Evolutionary conservation across 1,140 invertebrate species (phyloP).

Genomic region (Bombus cullumanus): DNA sequence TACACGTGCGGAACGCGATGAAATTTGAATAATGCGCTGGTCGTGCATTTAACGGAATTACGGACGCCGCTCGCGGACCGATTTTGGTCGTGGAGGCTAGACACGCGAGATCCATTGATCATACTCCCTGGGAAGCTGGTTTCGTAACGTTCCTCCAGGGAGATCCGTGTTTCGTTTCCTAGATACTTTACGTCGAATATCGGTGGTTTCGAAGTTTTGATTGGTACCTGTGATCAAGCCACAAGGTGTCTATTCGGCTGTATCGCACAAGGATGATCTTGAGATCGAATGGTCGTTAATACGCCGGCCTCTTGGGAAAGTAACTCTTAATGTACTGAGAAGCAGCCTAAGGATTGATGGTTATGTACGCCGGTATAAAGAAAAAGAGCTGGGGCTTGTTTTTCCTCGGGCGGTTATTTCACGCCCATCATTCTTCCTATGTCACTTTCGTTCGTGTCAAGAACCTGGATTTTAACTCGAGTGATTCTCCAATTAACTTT

Average conservation of each 20-base stretch:
- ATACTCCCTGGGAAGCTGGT: not conserved
- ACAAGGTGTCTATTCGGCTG: not conserved
- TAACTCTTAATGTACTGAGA: not conserved
- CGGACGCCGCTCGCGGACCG: conserved; percentile 1
- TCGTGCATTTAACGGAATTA: conserved; percentile 32
- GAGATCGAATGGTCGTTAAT: conserved; percentile 5
- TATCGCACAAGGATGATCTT: not conserved
- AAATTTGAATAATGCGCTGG: conserved; percentile 50
- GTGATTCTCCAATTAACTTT: not conserved
- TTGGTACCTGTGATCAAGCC: conserved; percentile 10
- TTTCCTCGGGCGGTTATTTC: not conserved
- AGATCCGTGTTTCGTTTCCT: conserved; percentile 3
- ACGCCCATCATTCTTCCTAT: not conserved
- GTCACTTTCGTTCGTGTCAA: not conserved
- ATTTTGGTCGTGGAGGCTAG: not conserved
- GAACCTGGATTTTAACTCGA: not conserved
- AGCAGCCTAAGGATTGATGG: not conserved
- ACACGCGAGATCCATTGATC: conserved; percentile 42
- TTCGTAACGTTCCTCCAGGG: not conserved
- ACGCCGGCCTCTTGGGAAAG: not conserved
- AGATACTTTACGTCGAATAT: not conserved
- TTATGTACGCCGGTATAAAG: not conserved
- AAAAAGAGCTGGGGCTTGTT: not conserved
- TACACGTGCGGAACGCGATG: not conserved
- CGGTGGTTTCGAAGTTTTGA: not conserved